phyloP scores from a whole-genome alignment of 2,113 vertebrate species.

The Melierax canorus region DNA sequence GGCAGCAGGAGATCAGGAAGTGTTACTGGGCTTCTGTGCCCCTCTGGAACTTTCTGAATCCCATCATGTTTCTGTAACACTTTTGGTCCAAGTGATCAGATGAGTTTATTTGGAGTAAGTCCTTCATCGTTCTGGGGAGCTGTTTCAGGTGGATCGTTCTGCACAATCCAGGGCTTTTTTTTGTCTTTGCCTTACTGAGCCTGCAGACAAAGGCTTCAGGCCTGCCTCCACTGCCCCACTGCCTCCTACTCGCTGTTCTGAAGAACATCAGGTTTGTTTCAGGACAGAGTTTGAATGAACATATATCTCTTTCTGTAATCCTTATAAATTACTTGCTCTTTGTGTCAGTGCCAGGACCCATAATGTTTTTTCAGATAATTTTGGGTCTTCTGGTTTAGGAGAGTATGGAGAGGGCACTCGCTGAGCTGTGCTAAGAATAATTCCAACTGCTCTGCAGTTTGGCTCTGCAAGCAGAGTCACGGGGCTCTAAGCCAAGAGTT shows the following conservation, averaged over 20 bases:
- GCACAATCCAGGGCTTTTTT: not conserved
- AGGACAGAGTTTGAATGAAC: conserved; percentile 6
- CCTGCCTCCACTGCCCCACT: not conserved
- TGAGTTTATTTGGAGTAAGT: not conserved
- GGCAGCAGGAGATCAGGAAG: not conserved
- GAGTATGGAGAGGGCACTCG: conserved; percentile 35
- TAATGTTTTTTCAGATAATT: conserved; percentile 44
- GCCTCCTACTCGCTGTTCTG: not conserved
- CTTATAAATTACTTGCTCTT: not conserved
- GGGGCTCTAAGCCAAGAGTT: conserved; percentile 46
- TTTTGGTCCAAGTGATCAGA: not conserved
- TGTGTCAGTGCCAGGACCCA: not conserved
- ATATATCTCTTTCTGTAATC: not conserved
- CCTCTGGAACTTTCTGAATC: not conserved
- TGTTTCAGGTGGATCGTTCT: not conserved
- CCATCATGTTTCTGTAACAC: not conserved
- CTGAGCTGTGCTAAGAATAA: conserved; percentile 63
- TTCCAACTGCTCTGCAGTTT: conserved; percentile 57
- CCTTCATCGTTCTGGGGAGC: not conserved
- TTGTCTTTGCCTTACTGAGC: not conserved
- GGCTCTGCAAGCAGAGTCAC: conserved; percentile 55
- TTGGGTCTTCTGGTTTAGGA: conserved; percentile 20
- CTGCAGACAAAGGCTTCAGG: not conserved
- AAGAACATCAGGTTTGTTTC: not conserved
- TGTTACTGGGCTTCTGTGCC: not conserved